Percentiles rank a stretch among this genome's conserved stretches.
Conservation (phyloP, 2,797 vertebrate genomes). For the Hippocampus kuda region DNA sequence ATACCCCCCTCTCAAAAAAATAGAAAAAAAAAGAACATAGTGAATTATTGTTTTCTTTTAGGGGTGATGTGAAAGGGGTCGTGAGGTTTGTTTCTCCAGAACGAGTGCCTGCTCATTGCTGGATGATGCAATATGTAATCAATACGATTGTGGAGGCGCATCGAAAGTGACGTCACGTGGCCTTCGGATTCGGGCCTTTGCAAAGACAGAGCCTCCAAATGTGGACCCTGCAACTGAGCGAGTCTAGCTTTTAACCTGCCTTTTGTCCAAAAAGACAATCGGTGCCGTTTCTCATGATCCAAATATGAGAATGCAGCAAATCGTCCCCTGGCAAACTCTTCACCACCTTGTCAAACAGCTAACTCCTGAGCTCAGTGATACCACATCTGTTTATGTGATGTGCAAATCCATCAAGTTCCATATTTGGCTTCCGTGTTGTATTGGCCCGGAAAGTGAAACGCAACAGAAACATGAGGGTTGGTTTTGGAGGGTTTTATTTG, state of each 20-base stretch:
- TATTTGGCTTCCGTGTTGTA: not conserved
- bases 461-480: not conserved
- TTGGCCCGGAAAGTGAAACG: not conserved
- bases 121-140: not conserved
- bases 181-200: no score
- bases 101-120: not conserved
- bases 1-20: conserved; percentile 9
- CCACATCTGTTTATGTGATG: not conserved
- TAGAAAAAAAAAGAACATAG: conserved; percentile 13
- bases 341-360: no score
- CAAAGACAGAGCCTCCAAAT: no score
- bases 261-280: no score
- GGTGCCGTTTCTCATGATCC: no score
- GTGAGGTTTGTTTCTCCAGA: conserved; percentile 34
- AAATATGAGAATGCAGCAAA: no score
- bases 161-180: no score
- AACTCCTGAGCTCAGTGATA: no score
- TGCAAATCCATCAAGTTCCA: not conserved
- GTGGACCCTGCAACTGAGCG: no score
- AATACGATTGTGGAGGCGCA: no score
- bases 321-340: no score
- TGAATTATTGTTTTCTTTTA: conserved; percentile 32
- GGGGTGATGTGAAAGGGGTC: conserved; percentile 23
- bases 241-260: not conserved
- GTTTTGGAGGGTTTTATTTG: not conserved